Percentiles rank a stretch among this genome's conserved stretches.
phyloP scores from a whole-genome alignment of 2,888 invertebrate genomes.

The Ceramica pisi region DNA sequence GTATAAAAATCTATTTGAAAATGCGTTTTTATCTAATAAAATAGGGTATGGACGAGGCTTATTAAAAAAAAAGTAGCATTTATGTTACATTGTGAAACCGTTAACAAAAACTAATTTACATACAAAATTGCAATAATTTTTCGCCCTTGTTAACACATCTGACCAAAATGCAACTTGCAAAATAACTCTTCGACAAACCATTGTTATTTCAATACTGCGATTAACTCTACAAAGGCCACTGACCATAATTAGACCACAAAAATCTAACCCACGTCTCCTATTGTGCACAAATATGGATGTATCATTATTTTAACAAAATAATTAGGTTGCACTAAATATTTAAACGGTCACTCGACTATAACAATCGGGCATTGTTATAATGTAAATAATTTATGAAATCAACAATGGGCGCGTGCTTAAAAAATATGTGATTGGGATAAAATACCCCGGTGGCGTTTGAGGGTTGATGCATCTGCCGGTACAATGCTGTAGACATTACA shows the following conservation, averaged over 20 bases:
- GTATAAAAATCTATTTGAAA: no score
- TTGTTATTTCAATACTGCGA: constrained; percentile 52
- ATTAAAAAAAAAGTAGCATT: neutral
- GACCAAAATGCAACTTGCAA: constrained; percentile 23
- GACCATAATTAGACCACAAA: constrained; percentile 74
- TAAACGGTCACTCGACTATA: constrained; percentile 79
- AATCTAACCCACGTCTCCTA: constrained; percentile 70
- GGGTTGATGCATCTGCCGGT: constrained; percentile 79
- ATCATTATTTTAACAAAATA: constrained; percentile 87
- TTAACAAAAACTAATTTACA: constrained; percentile 29
- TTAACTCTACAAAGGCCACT: constrained; percentile 65
- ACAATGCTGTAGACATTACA: constrained; percentile 46
- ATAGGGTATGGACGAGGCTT: no score
- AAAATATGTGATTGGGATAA: constrained; percentile 77
- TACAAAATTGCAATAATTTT: constrained; percentile 18
- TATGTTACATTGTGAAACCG: neutral
- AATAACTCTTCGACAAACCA: constrained; percentile 40
- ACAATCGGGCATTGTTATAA: constrained; percentile 78
- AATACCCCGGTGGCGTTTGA: constrained; percentile 63
- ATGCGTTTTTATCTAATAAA: no score
- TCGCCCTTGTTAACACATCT: constrained; percentile 17
- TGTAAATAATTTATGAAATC: constrained; percentile 77
- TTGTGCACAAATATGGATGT: constrained; percentile 71
- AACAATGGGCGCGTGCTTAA: constrained; percentile 82
- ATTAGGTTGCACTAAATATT: constrained; percentile 80